Evolutionary conservation across 2,888 invertebrate genomes (phyloP).

Genomic region (Hartigia nigra): DNA sequence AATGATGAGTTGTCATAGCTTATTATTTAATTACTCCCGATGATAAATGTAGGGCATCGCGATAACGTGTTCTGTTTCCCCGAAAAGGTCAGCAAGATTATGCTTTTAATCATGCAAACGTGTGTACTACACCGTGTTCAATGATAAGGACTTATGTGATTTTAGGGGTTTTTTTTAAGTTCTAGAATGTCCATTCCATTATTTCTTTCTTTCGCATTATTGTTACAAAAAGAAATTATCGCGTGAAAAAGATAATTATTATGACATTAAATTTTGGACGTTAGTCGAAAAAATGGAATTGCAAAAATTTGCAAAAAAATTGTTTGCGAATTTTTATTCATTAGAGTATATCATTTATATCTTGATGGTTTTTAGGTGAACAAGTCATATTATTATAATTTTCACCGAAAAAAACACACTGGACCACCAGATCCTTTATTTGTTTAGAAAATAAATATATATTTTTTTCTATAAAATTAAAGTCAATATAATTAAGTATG

Average conservation of each 20-base stretch:
- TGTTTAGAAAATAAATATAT: not conserved
- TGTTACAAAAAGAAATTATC: not conserved
- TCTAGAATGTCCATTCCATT: not conserved
- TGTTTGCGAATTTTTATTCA: too few relatives aligned
- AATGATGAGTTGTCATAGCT: constrained; percentile 46
- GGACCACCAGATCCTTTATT: too few relatives aligned
- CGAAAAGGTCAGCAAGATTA: constrained; percentile 53
- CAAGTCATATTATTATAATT: not conserved
- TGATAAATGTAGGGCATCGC: constrained; percentile 51
- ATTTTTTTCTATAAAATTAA: not conserved
- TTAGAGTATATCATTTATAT: not conserved
- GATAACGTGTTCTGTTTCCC: constrained; percentile 40
- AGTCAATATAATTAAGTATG: not conserved
- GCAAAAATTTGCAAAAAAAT: too few relatives aligned
- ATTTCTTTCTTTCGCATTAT: not conserved
- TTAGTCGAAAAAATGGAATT: not conserved
- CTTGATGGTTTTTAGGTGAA: not conserved
- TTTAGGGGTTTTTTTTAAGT: not conserved
- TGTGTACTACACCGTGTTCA: not conserved
- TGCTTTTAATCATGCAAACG: constrained; percentile 40
- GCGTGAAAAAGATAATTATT: not conserved
- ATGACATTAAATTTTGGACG: not conserved
- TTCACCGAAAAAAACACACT: too few relatives aligned
- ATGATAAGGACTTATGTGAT: not conserved
- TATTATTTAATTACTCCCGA: constrained; percentile 59